Evolutionary conservation across 2,797 vertebrate genomes (phyloP).

Genomic region (Peromyscus attwateri): DNA sequence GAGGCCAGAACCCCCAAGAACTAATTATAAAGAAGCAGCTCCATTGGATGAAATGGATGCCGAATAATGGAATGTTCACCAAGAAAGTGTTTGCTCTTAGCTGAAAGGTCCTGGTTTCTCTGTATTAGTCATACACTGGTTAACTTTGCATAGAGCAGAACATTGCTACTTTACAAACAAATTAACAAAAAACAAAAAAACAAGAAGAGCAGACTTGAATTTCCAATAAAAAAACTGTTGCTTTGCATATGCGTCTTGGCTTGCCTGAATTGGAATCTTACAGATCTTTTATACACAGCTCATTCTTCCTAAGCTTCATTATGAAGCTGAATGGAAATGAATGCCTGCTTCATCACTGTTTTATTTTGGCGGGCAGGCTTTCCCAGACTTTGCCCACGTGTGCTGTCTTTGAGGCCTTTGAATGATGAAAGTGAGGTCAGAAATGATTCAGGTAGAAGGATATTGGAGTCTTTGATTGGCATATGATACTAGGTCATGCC

Average conservation of each 20-base stretch:
- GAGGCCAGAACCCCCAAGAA: constrained; percentile 60
- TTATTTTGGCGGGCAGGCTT: neutral
- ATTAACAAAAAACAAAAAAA: neutral
- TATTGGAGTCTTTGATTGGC: constrained; percentile 28
- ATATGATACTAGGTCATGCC: neutral
- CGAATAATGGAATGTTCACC: constrained; percentile 66
- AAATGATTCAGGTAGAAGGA: constrained; percentile 48
- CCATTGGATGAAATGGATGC: constrained; percentile 70
- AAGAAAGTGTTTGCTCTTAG: constrained; percentile 63
- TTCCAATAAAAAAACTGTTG: neutral
- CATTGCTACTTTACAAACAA: constrained; percentile 3
- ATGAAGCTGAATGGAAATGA: neutral
- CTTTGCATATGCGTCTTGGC: neutral
- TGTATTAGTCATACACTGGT: neutral
- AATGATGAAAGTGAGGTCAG: neutral
- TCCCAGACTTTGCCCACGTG: neutral
- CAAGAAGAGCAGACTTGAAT: neutral
- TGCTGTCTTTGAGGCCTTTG: neutral
- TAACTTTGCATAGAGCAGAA: neutral
- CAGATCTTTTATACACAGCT: neutral
- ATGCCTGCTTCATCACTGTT: constrained; percentile 26
- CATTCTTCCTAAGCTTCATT: neutral
- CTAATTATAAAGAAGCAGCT: constrained; percentile 71
- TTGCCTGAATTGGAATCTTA: neutral
- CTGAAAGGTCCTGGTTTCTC: constrained; percentile 57